Evolutionary conservation across 2,888 invertebrate species (phyloP).

Genomic region (Ischnura elegans): DNA sequence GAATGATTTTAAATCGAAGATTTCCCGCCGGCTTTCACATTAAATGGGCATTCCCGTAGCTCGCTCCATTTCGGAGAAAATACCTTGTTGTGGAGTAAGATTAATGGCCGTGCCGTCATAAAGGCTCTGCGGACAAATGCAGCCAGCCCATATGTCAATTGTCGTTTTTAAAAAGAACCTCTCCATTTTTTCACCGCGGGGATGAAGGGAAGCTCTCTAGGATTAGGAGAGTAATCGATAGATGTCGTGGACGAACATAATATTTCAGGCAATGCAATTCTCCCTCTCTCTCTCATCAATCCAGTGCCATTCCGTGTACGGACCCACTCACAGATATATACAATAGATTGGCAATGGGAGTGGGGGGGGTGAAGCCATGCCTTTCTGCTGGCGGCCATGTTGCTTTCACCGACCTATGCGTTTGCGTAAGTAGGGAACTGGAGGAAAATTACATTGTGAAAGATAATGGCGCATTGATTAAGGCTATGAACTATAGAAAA

Average conservation of each 20-base stretch:
- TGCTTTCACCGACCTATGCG: no score
- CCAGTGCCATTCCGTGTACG: no score
- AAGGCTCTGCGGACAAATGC: slow-evolving; percentile 11
- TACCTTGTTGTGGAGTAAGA: slow-evolving; percentile 18
- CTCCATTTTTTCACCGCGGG: not conserved
- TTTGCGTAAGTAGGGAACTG: no score
- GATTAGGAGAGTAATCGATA: slow-evolving; percentile 10
- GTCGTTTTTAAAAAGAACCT: slow-evolving; percentile 17
- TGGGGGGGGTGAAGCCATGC: no score
- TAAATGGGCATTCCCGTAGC: not conserved
- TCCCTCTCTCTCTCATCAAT: not conserved
- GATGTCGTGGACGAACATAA: not conserved
- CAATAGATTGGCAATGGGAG: no score
- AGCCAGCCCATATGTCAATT: slow-evolving; percentile 25
- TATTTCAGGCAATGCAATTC: not conserved
- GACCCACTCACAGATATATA: no score
- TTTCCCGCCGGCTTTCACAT: not conserved
- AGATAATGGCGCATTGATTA: no score
- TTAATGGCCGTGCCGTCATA: slow-evolving; percentile 16
- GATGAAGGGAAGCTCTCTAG: not conserved
- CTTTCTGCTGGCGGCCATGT: no score
- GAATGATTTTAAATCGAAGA: slow-evolving; percentile 31
- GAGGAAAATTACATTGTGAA: no score
- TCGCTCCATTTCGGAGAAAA: not conserved
- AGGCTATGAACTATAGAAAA: no score